A percentile compares a stretch with the other conserved stretches of the same genome.
Evolutionary conservation across 2,888 invertebrate species (phyloP).

Genomic region (Choristoneura rosaceana): DNA sequence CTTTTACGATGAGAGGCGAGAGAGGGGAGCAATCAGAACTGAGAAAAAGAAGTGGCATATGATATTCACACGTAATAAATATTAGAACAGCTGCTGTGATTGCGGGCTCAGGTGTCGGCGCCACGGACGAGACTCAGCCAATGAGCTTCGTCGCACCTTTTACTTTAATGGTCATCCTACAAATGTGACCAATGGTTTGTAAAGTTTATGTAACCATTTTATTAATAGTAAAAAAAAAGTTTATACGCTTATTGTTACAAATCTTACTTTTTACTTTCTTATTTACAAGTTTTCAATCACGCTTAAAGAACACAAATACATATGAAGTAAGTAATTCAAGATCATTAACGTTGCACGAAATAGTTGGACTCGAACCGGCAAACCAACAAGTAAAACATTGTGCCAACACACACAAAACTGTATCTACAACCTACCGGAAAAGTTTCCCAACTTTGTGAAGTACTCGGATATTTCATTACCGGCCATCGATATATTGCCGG

Average conservation of each 20-base stretch:
- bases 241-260: too few species aligned
- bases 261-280: too few species aligned
- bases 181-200: conserved; percentile 46
- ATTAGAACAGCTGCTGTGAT: conserved; percentile 83
- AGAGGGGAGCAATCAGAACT: conserved; percentile 67
- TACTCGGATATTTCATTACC: conserved; percentile 37
- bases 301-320: not conserved
- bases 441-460: conserved; percentile 21
- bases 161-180: conserved; percentile 58
- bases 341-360: not conserved
- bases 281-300: too few species aligned
- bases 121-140: conserved; percentile 49
- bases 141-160: conserved; percentile 58
- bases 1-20: conserved; percentile 52
- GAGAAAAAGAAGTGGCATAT: conserved; percentile 70
- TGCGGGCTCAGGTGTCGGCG: conserved; percentile 76
- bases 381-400: conserved; percentile 4
- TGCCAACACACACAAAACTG: conserved; percentile 6
- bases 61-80: conserved; percentile 84
- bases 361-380: not conserved
- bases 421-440: conserved; percentile 9
- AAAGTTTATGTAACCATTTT: conserved; percentile 6
- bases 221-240: not conserved
- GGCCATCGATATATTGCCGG: conserved; percentile 24
- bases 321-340: not conserved